Evolutionary conservation across 1,140 invertebrate species (phyloP).

Genomic region (Pogonomyrmex barbatus): DNA sequence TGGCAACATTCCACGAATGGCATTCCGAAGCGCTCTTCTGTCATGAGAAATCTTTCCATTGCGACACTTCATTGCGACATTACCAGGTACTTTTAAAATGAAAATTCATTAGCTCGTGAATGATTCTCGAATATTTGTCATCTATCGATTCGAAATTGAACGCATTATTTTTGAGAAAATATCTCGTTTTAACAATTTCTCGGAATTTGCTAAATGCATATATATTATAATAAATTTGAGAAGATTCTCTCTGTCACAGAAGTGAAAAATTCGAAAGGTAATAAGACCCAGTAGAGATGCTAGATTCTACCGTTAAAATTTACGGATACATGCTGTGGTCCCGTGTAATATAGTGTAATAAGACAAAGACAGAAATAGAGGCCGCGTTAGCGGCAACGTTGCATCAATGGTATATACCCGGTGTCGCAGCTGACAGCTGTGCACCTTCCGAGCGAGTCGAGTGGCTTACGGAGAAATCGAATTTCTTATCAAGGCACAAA

Average conservation of each 20-base stretch:
- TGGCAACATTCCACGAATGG: background rate
- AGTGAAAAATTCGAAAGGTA: too few species aligned
- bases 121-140: background rate
- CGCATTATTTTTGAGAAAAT: background rate
- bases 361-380: constrained; percentile 71
- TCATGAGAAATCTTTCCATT: background rate
- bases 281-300: too few species aligned
- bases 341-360: constrained; percentile 70
- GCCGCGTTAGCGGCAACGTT: constrained; percentile 67
- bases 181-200: background rate
- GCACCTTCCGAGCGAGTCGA: background rate
- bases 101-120: background rate
- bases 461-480: background rate
- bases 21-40: background rate
- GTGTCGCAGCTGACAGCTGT: constrained; percentile 53
- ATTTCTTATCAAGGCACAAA: background rate
- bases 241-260: background rate
- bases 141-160: background rate
- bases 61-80: background rate
- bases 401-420: constrained; percentile 56
- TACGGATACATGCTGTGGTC: constrained; percentile 33
- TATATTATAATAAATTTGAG: background rate
- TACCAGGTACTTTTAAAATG: background rate
- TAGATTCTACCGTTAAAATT: constrained; percentile 61
- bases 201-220: background rate